Evolutionary conservation across 1,140 invertebrate species (phyloP).

Genomic region (Anastatus disparis): DNA sequence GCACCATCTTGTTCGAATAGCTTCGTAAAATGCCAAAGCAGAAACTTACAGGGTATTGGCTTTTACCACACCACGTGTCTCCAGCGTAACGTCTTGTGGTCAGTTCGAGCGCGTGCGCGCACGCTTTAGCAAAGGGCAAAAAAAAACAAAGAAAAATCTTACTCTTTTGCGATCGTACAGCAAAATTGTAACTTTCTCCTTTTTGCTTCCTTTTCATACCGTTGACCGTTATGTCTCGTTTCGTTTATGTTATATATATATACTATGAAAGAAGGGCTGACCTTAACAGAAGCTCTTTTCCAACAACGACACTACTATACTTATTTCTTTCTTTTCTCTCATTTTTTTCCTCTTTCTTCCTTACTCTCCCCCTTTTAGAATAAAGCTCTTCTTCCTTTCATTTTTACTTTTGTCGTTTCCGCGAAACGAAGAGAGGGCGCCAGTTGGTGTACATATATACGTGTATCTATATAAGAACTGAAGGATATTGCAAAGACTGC

Average conservation of each 20-base stretch:
- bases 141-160: no score
- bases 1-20: conserved; percentile 65
- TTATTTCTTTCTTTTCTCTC: neutral
- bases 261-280: conserved; percentile 17
- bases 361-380: conserved; percentile 1
- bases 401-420: conserved; percentile 18
- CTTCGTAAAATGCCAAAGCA: conserved; percentile 59
- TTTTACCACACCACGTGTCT: conserved; percentile 44
- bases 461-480: no score
- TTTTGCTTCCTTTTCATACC: conserved; percentile 10
- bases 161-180: conserved; percentile 45
- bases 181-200: conserved; percentile 56
- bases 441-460: conserved; percentile 51
- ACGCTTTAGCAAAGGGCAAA: conserved; percentile 43
- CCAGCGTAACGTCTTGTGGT: conserved; percentile 52
- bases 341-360: neutral
- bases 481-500: conserved; percentile 30
- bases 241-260: conserved; percentile 11
- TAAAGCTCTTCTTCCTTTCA: neutral
- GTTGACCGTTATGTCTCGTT: conserved; percentile 31
- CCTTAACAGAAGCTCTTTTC: conserved; percentile 48
- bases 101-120: conserved; percentile 50
- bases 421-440: conserved; percentile 43
- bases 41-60: conserved; percentile 43
- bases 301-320: conserved; percentile 15